phyloP scores from a whole-genome alignment of 2,113 vertebrate genomes.

The Apistogramma diplotaenia region DNA sequence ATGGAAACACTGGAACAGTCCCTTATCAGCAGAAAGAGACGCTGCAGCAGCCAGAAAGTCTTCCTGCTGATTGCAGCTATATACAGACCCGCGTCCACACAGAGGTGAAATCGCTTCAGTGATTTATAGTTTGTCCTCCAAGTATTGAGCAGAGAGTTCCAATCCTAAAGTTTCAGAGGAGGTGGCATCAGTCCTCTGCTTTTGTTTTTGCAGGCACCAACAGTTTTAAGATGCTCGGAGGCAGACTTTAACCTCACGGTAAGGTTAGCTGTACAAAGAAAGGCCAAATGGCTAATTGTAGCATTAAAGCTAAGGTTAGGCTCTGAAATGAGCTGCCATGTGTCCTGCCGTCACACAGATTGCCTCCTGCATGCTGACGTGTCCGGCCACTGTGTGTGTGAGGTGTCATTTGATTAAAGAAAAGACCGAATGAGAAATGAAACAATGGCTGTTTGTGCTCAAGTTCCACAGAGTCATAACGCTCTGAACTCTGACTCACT shows the following conservation, averaged over 20 bases:
- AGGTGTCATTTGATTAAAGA: slow-evolving; percentile 6
- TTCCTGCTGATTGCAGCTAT: slow-evolving; percentile 16
- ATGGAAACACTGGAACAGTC: neutral
- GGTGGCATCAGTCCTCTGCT: neutral
- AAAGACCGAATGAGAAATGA: slow-evolving; percentile 30
- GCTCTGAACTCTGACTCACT: slow-evolving; percentile 21
- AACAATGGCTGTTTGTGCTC: slow-evolving; percentile 39
- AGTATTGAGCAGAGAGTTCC: slow-evolving; percentile 10
- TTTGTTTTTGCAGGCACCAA: neutral
- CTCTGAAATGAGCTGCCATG: neutral
- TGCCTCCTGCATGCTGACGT: neutral
- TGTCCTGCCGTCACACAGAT: neutral
- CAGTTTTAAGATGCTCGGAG: neutral
- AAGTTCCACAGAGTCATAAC: slow-evolving; percentile 8
- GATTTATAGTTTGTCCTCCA: slow-evolving; percentile 34
- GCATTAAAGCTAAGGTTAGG: neutral
- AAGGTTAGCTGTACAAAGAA: neutral
- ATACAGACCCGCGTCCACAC: neutral
- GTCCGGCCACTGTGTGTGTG: neutral
- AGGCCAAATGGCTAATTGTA: too few relatives aligned
- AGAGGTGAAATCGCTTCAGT: slow-evolving; percentile 16
- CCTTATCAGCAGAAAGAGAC: slow-evolving; percentile 7
- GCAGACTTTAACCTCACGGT: neutral
- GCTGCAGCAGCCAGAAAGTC: neutral
- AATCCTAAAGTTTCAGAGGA: neutral